These are phyloP conservation scores for Scatophagus argus DNA, from an alignment of 2,113 vertebrate species.

Conservation along the genomic window DNA sequence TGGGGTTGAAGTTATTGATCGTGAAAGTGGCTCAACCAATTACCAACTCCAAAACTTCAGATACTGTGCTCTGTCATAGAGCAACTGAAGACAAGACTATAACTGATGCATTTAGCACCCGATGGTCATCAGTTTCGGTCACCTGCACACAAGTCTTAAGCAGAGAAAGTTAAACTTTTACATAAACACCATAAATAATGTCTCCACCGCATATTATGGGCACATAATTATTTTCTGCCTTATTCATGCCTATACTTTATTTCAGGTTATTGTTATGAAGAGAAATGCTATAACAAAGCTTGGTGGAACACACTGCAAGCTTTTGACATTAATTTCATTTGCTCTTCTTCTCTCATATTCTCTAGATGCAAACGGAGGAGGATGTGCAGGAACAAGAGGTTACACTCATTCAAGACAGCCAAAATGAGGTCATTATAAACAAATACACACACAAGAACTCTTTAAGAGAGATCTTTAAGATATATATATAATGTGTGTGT, in stretches of 20 bases:
- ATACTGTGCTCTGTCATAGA: not conserved
- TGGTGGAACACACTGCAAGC: not conserved
- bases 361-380: conserved; percentile 75
- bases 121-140: not conserved
- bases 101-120: not conserved
- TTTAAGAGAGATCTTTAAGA: too few relatives aligned
- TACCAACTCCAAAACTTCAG: not conserved
- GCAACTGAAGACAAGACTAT: not conserved
- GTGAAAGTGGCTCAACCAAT: not conserved
- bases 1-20: not conserved
- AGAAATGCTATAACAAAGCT: not conserved
- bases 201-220: not conserved
- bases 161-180: too few relatives aligned
- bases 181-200: not conserved
- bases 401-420: conserved; percentile 77
- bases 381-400: conserved; percentile 74
- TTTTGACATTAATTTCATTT: conserved; percentile 11
- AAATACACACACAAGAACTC: not conserved
- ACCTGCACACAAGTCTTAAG: too few relatives aligned
- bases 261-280: not conserved
- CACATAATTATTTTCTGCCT: not conserved
- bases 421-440: conserved; percentile 76
- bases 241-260: not conserved
- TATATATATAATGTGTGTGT: not conserved
- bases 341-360: not conserved